Conservation (phyloP, 1,140 invertebrate genomes). For the Ganaspis sp. region DNA sequence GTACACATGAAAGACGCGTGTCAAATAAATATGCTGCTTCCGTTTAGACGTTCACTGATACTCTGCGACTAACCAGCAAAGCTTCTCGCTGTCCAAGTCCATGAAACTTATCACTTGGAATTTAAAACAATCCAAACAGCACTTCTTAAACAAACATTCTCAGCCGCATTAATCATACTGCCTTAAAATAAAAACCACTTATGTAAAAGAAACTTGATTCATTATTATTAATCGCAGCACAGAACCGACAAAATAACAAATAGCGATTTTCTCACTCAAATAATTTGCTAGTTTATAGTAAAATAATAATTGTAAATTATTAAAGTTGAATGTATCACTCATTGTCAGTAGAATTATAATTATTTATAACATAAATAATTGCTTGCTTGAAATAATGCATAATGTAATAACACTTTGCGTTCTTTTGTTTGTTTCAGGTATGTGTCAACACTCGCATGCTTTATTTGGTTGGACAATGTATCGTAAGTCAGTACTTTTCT, state of each 20-base stretch:
- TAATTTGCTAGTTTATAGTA: too few species aligned
- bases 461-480: not conserved
- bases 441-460: not conserved
- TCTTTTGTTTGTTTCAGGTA: slow-evolving; percentile 32
- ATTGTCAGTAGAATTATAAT: not conserved
- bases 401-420: not conserved
- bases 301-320: too few species aligned
- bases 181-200: not conserved
- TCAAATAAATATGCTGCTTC: slow-evolving; percentile 54
- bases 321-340: too few species aligned
- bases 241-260: too few species aligned
- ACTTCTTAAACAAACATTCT: slow-evolving; percentile 4
- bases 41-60: slow-evolving; percentile 36
- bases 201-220: not conserved
- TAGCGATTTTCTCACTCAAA: too few species aligned
- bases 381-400: not conserved
- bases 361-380: not conserved
- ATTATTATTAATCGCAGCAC: too few species aligned
- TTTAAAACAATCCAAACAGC: not conserved
- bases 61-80: not conserved
- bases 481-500: slow-evolving; percentile 32
- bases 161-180: not conserved
- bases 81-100: not conserved
- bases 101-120: slow-evolving; percentile 5
- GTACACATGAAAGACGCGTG: slow-evolving; percentile 36